Conservation (phyloP, 2,113 vertebrate species). For the Lontra canadensis region DNA sequence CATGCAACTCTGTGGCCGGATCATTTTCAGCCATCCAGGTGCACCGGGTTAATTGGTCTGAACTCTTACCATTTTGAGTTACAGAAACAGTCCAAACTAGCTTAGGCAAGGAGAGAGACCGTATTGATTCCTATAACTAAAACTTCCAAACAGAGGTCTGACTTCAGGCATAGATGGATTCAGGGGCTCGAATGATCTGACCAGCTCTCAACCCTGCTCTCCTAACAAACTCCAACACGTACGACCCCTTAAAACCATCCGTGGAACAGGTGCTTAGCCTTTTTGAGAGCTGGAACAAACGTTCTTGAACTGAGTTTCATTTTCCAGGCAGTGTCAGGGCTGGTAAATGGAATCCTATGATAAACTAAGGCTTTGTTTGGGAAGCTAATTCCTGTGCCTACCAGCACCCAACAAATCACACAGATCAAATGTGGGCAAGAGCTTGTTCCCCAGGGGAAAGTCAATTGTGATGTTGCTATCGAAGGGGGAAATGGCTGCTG, state of each 20-base stretch:
- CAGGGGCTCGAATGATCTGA: not conserved
- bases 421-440: not conserved
- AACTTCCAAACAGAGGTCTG: not conserved
- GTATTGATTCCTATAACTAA: not conserved
- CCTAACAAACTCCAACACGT: not conserved
- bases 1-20: rapidly evolving
- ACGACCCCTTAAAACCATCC: not conserved
- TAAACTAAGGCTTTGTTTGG: not conserved
- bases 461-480: not conserved
- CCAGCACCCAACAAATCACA: not conserved
- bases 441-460: not conserved
- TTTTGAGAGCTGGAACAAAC: not conserved
- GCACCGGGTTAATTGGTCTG: not conserved
- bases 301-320: not conserved
- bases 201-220: not conserved
- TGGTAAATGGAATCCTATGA: not conserved
- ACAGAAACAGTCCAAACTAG: not conserved
- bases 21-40: not conserved
- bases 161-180: not conserved
- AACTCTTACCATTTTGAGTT: not conserved
- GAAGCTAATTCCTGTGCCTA: not conserved
- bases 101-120: not conserved
- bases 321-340: rapidly evolving
- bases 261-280: not conserved
- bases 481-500: not conserved